Conservation (phyloP, 2,113 vertebrate genomes). For the Oryctolagus cuniculus region mOryCun1.1 NC_091441.1:45407001-45407500, state of each 20-base stretch:
- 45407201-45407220: neutral
- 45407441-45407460: neutral
- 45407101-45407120: neutral
- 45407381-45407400: neutral
- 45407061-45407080: neutral
- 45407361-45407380: neutral
- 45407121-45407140: neutral
- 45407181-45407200: neutral
- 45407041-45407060: slow-evolving; percentile 49
- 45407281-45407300: slow-evolving; percentile 32
- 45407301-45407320: slow-evolving; percentile 44
- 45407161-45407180: neutral
- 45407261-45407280: neutral
- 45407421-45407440: neutral
- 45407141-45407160: neutral
- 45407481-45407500: neutral
- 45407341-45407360: neutral
- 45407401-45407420: neutral
- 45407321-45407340: slow-evolving; percentile 18
- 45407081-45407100: neutral
- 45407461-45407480: neutral
- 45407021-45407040: neutral
- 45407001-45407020: slow-evolving; percentile 23
- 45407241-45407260: neutral
- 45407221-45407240: neutral